Evolutionary conservation across 2,797 vertebrate genomes (phyloP).

Genomic region (Macropodus opercularis): DNA sequence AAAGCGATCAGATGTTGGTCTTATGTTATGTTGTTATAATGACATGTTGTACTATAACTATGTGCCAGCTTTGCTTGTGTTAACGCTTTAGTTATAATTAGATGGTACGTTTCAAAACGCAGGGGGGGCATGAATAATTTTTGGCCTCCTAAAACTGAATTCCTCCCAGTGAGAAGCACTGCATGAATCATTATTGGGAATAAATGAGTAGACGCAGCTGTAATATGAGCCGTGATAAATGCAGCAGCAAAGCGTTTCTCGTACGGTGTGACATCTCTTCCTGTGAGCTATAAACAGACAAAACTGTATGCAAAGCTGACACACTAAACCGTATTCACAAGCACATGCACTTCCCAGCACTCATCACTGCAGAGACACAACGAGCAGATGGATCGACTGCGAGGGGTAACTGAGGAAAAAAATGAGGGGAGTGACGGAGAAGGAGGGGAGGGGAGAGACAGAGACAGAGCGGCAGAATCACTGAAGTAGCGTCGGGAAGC

Average conservation of each 20-base stretch:
- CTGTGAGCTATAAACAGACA: constrained; percentile 62
- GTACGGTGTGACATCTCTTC: background rate
- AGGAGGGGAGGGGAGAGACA: constrained; percentile 46
- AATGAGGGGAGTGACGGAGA: constrained; percentile 56
- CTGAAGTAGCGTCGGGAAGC: constrained; percentile 51
- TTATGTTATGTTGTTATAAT: too few relatives aligned
- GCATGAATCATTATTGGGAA: constrained; percentile 6
- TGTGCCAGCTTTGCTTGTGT: background rate
- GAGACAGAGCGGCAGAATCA: constrained; percentile 61
- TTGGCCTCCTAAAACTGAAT: background rate
- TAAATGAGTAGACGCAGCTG: constrained; percentile 1
- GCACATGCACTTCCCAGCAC: constrained; percentile 31
- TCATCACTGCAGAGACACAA: constrained; percentile 55
- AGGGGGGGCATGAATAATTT: background rate
- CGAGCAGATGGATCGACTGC: constrained; percentile 70
- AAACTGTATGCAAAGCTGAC: constrained; percentile 5
- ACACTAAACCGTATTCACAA: constrained; percentile 22
- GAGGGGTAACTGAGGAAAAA: constrained; percentile 61
- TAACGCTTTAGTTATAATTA: constrained; percentile 8
- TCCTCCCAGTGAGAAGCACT: background rate
- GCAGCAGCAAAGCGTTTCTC: background rate
- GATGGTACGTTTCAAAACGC: background rate
- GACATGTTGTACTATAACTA: too few relatives aligned
- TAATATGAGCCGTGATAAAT: constrained; percentile 2
- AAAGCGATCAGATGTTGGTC: too few relatives aligned